Conservation (phyloP, 2,797 vertebrate species). For the Gymnodraco acuticeps region DNA sequence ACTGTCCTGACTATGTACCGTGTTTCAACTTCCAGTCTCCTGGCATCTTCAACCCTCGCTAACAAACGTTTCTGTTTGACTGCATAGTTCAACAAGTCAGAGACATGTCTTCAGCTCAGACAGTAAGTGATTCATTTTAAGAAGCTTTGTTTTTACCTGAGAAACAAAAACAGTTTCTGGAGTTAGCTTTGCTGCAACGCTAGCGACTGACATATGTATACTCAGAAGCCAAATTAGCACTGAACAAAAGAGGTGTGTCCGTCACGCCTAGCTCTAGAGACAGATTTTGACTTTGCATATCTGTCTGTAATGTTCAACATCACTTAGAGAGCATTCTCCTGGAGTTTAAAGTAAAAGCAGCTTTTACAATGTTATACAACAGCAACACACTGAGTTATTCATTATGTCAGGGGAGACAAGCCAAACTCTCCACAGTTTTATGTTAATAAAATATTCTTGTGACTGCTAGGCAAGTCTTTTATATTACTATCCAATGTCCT, state of each 20-base stretch:
- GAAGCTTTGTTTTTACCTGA: not conserved
- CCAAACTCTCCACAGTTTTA: not conserved
- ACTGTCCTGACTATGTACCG: too few relatives aligned
- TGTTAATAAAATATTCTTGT: not conserved
- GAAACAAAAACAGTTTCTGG: not conserved
- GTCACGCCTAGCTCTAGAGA: not conserved
- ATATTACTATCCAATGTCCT: not conserved
- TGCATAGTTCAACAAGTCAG: not conserved
- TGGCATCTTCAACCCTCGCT: not conserved
- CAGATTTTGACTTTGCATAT: not conserved
- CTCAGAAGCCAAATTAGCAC: not conserved
- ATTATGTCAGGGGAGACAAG: not conserved
- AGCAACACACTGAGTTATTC: not conserved
- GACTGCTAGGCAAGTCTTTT: not conserved
- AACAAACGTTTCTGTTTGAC: not conserved
- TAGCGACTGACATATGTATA: not conserved
- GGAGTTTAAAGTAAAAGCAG: not conserved
- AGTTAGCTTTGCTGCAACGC: not conserved
- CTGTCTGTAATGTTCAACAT: not conserved
- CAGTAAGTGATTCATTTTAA: constrained; percentile 59
- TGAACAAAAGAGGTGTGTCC: constrained; percentile 28
- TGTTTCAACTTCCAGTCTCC: constrained; percentile 3
- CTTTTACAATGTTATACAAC: not conserved
- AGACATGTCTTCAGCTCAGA: constrained; percentile 72
- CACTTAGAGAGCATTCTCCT: not conserved